Percentiles rank a stretch among this genome's conserved stretches.
phyloP scores from a whole-genome alignment of 2,888 invertebrate species.

The Patella ulyssiponensis region DNA sequence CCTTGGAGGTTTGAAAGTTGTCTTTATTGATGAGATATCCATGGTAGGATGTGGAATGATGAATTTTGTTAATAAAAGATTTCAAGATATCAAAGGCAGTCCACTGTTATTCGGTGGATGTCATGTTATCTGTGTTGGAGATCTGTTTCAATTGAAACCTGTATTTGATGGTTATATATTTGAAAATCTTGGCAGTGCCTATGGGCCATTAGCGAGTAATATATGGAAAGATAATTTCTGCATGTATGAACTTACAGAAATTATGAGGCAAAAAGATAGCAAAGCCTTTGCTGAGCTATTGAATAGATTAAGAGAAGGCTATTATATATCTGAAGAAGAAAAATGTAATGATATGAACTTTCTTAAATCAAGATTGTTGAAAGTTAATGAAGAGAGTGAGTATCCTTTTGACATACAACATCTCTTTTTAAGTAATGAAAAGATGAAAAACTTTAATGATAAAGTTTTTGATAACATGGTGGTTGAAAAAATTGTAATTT shows the following conservation, averaged over 20 bases:
- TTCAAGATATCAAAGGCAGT: constrained; percentile 33
- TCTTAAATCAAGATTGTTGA: too few relatives aligned
- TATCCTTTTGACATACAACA: too few relatives aligned
- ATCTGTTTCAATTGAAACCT: constrained; percentile 23
- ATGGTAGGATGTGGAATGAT: constrained; percentile 39
- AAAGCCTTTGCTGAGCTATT: too few relatives aligned
- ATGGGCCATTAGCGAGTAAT: too few relatives aligned
- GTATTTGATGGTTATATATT: constrained; percentile 29
- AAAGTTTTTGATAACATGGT: background rate
- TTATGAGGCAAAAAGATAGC: too few relatives aligned
- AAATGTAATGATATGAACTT: too few relatives aligned
- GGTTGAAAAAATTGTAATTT: background rate
- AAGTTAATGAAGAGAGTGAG: too few relatives aligned
- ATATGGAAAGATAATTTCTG: too few relatives aligned
- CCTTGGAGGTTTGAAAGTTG: constrained; percentile 25
- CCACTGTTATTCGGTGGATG: constrained; percentile 26
- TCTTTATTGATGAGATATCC: constrained; percentile 44
- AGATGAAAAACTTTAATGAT: background rate
- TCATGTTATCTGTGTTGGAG: constrained; percentile 12
- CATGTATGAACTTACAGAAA: too few relatives aligned
- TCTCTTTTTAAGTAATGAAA: background rate
- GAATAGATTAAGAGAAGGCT: too few relatives aligned
- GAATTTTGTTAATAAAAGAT: constrained; percentile 28
- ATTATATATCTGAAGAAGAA: too few relatives aligned
- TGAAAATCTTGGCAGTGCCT: constrained; percentile 5